phyloP scores from a whole-genome alignment of 1,140 invertebrate genomes.

The Apis laboriosa region DNA sequence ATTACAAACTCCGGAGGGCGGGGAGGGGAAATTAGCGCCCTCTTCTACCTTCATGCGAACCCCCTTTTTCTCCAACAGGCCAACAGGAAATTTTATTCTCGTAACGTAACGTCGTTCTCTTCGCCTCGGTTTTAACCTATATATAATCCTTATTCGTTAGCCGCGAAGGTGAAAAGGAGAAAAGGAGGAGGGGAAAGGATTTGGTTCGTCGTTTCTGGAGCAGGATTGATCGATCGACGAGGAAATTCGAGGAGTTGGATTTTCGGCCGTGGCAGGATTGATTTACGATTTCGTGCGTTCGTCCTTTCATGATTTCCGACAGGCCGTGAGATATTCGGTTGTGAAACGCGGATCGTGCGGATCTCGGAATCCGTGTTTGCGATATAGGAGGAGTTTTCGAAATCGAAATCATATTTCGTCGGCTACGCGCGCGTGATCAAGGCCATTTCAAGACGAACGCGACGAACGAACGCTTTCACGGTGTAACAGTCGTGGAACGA shows the following conservation, averaged over 20 bases:
- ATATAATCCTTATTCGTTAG: neutral
- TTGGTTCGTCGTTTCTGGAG: neutral
- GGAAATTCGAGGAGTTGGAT: neutral
- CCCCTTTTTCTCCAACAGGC: neutral
- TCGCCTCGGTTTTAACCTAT: neutral
- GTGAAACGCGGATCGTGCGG: too few relatives aligned
- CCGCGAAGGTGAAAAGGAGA: neutral
- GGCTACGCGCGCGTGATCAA: neutral
- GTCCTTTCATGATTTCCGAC: neutral
- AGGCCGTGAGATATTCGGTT: neutral
- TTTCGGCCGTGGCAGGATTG: neutral
- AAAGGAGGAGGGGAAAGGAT: neutral
- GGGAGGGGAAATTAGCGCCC: neutral
- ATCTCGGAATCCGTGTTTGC: neutral
- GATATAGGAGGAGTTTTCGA: neutral
- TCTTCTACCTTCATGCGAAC: neutral
- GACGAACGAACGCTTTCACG: neutral
- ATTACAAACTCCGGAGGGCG: too few relatives aligned
- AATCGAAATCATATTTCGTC: neutral
- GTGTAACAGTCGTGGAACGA: neutral
- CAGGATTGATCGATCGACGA: neutral
- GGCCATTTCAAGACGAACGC: too few relatives aligned
- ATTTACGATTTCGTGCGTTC: neutral
- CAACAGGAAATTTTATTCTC: neutral
- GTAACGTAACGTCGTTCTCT: neutral